phyloP scores from a whole-genome alignment of 2,888 invertebrate genomes.

The Pseudolycoriella hygida region DNA sequence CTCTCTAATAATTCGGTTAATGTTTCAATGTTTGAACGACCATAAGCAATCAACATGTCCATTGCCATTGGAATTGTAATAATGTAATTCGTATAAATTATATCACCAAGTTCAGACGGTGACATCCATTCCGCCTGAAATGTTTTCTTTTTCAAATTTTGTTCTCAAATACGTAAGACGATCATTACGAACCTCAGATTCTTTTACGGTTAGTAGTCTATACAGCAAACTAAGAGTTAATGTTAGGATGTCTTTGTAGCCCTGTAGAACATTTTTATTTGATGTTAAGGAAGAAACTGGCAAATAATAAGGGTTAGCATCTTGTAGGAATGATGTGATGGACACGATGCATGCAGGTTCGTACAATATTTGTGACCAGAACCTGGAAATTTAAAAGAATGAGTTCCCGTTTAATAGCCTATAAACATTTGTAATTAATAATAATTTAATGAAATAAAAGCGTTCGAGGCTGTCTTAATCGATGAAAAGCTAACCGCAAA shows the following conservation, averaged over 20 bases:
- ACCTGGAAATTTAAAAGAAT: too few species aligned
- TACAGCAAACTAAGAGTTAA: slow-evolving; percentile 52
- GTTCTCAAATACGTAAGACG: not conserved
- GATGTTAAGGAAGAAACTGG: slow-evolving; percentile 29
- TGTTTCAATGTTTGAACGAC: slow-evolving; percentile 41
- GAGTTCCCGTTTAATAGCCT: too few species aligned
- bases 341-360: slow-evolving; percentile 43
- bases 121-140: slow-evolving; percentile 40
- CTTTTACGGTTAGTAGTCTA: slow-evolving; percentile 61
- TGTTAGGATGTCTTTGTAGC: slow-evolving; percentile 41
- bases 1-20: slow-evolving; percentile 44
- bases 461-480: too few species aligned
- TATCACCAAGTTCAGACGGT: slow-evolving; percentile 41
- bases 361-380: slow-evolving; percentile 54
- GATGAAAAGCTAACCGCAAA: too few species aligned
- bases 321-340: slow-evolving; percentile 54
- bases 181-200: slow-evolving; percentile 40
- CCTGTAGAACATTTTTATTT: slow-evolving; percentile 28
- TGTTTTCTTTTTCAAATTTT: not conserved
- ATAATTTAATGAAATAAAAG: too few species aligned
- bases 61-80: slow-evolving; percentile 69
- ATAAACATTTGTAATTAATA: too few species aligned
- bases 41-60: slow-evolving; percentile 60
- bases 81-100: slow-evolving; percentile 63
- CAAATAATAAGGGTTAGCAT: slow-evolving; percentile 50